phyloP scores from a whole-genome alignment of 2,888 invertebrate genomes.

The Crepidodera aurea region DNA sequence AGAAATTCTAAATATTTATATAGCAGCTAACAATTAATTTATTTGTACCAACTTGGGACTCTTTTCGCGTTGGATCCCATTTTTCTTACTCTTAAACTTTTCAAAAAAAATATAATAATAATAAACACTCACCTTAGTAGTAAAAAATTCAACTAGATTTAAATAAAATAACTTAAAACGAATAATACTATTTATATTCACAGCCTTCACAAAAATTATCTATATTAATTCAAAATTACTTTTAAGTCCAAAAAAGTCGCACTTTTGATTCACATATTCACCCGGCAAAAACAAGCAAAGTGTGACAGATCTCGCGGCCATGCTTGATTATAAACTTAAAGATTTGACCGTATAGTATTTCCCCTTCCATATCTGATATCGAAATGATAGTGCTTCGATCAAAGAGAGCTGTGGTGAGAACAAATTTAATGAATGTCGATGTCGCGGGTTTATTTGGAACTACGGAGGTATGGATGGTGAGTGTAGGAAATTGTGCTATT shows the following conservation, averaged over 20 bases:
- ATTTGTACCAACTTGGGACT: too few relatives aligned
- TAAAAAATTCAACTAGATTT: neutral
- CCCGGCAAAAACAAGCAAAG: constrained; percentile 37
- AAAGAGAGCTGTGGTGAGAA: neutral
- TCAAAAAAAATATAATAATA: neutral
- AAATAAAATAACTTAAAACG: neutral
- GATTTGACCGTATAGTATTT: constrained; percentile 29
- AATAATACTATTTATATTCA: neutral
- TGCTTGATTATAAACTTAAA: constrained; percentile 37
- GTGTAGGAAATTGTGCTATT: too few relatives aligned
- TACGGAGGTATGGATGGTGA: too few relatives aligned
- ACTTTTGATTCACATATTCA: constrained; percentile 33
- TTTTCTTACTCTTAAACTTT: too few relatives aligned
- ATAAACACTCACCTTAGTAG: neutral
- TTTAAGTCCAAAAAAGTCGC: too few relatives aligned
- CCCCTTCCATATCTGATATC: constrained; percentile 28
- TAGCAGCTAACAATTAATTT: too few relatives aligned
- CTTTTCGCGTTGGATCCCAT: too few relatives aligned
- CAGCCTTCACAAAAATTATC: too few relatives aligned
- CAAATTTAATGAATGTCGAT: too few relatives aligned
- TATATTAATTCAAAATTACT: too few relatives aligned
- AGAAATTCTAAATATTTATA: too few relatives aligned
- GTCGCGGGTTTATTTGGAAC: too few relatives aligned
- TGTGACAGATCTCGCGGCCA: constrained; percentile 37
- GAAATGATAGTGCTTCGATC: constrained; percentile 13